Evolutionary conservation across 2,797 vertebrate genomes (phyloP), one percentile per base, ranked within the genome.

Genomic region (Mus caroli): DNA sequence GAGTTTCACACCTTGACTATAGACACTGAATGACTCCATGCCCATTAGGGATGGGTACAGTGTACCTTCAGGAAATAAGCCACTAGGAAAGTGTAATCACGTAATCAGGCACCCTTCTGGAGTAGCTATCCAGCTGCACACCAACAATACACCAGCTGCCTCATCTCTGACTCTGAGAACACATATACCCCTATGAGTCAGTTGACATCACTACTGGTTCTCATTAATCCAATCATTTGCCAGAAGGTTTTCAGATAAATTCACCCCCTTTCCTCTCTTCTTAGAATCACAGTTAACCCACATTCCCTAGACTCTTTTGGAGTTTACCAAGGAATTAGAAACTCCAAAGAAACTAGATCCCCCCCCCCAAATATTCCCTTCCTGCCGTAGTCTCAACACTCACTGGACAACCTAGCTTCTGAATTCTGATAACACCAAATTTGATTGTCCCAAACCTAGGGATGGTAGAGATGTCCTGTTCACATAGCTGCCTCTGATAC

Each of bases 91-190:
- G 14, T 58, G 12, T 76, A 84, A 95, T 95, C 40, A 90, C 6
- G 69, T 28, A 84, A 84, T 90, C 85, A 94, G 56, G 31, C 75
- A 92, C 50, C 50, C 86, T 90, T 83, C 75, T 93, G 75, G 43
- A 90, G 82, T 60, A 64, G 75, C 62, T 83, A 12, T 58, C 62
- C 50, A 92, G 54, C 75, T 52, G 34, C 17, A 71, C 7, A 37
- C 34, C 84, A 19, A 91, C 52, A 79, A 86, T 26, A 76, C 40
- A 37, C 13, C 90, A 92, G 87, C 37, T 97, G 64, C 10, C 26
- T 85, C 64, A 26, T 54, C 79, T 93, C 69, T 87, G 26, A 1
- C 50, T 77, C 34, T 43, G 22, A 79, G 92, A 96, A 64, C 6
- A 67, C 73, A 37, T 54, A 1, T 22, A 94, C 62, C 58, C 46